These are phyloP conservation scores for Macrostomum lignano DNA, from an alignment of 1,140 invertebrate genomes.

Conservation along the genomic window DNA sequence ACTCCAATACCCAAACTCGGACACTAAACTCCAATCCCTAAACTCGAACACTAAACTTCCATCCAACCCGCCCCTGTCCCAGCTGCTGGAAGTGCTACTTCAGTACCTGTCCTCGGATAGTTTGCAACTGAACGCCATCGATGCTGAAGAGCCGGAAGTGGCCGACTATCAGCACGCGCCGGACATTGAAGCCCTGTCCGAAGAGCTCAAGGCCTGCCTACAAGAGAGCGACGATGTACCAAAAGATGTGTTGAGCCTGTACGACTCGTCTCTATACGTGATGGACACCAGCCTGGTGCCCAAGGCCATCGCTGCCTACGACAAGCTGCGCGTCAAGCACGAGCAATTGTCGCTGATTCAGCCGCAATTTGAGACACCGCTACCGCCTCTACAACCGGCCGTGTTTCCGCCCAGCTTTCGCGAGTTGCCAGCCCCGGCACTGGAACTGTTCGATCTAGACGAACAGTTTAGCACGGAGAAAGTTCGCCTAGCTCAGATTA, in stretches of 20 bases:
- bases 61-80: too few relatives aligned
- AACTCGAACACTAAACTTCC: too few relatives aligned
- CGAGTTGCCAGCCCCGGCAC: slow-evolving; percentile 54
- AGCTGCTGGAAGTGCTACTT: slow-evolving; percentile 1
- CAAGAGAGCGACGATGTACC: slow-evolving; percentile 50
- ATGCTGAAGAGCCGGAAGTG: slow-evolving; percentile 75
- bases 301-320: slow-evolving; percentile 54
- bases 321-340: slow-evolving; percentile 57
- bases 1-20: too few relatives aligned
- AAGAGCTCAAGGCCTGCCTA: slow-evolving; percentile 49
- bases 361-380: slow-evolving; percentile 85
- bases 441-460: slow-evolving; percentile 87
- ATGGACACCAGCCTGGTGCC: slow-evolving; percentile 57
- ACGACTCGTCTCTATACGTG: slow-evolving; percentile 56
- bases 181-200: slow-evolving; percentile 51
- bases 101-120: slow-evolving; percentile 22
- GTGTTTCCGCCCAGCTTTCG: slow-evolving; percentile 85
- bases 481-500: slow-evolving; percentile 53
- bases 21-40: too few relatives aligned
- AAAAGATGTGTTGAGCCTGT: slow-evolving; percentile 47
- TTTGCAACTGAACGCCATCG: slow-evolving; percentile 41
- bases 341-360: slow-evolving; percentile 64
- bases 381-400: slow-evolving; percentile 69
- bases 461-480: slow-evolving; percentile 81
- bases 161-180: slow-evolving; percentile 61